phyloP scores from a whole-genome alignment of 2,888 invertebrate genomes.

The Pseudolycoriella hygida region DNA sequence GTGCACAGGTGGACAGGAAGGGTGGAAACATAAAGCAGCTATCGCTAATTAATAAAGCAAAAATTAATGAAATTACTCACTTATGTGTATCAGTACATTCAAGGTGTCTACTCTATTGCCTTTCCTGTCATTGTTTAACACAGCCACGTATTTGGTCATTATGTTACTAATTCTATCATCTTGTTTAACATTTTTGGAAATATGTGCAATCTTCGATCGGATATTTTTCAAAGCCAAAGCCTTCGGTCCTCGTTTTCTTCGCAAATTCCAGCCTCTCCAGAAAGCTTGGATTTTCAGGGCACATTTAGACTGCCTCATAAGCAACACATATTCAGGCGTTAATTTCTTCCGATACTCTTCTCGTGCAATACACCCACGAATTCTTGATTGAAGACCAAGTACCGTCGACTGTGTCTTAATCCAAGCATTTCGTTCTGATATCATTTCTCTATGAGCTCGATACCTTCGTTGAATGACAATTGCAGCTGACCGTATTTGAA shows the following conservation, averaged over 20 bases:
- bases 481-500: constrained; percentile 15
- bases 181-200: constrained; percentile 13
- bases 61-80: too few relatives aligned
- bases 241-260: too few relatives aligned
- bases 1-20: too few relatives aligned
- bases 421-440: constrained; percentile 9
- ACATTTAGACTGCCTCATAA: constrained; percentile 31
- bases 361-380: constrained; percentile 34
- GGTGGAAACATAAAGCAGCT: too few relatives aligned
- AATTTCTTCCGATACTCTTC: constrained; percentile 29
- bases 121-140: too few relatives aligned
- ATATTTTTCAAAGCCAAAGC: constrained; percentile 11
- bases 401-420: constrained; percentile 7
- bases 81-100: too few relatives aligned
- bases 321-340: constrained; percentile 30
- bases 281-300: constrained; percentile 45
- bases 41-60: too few relatives aligned
- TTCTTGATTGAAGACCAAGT: constrained; percentile 25
- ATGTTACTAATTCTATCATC: background rate
- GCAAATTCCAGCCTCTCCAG: constrained; percentile 34
- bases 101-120: too few relatives aligned
- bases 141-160: too few relatives aligned
- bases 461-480: constrained; percentile 25
- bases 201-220: constrained; percentile 1
- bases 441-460: constrained; percentile 15